Evolutionary conservation across 2,888 invertebrate genomes (phyloP), one percentile per base, ranked within the genome.

Genomic region (Polydrusus cervinus): DNA sequence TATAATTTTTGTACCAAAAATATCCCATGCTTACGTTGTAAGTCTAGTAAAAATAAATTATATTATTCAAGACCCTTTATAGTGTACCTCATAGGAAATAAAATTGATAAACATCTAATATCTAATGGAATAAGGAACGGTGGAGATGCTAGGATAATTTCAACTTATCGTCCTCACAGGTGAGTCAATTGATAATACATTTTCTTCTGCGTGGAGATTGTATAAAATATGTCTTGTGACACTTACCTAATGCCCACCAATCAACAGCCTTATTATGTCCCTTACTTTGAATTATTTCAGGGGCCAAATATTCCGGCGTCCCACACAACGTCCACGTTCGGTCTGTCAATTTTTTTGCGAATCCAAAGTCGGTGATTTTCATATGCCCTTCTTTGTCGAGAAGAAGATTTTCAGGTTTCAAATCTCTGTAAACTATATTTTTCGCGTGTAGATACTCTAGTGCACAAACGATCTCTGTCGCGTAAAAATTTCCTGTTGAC

Each of bases 211-310:
- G n/a, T n/a, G n/a, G n/a, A n/a, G n/a, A n/a, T n/a, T 1, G 25
- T 25, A 34, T 34, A 34, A n/a, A 34, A 34, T 43, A n/a, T 13
- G 3, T 43, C 1, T 51, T 16, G 16, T 7, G 25, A 34, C 69
- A 82, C 89, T 87, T 87, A 95, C 95, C 98, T 84, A 99, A 89
- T 18, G 98, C 98, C 98, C 98, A 99, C 97, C 98, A 99, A 86
- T 99, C 99, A 0, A 99, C 98, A 8, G 97, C 97, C 86, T 96
- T 97, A 86, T 98, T 98, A 88, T 99, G 98, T 45, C 99, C 99
- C 89, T 97, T 97, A 82, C 97, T 97, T 87, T 97, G 97, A 81
- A 98, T 98, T 79, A 98, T 97, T 89, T 98, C 98, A 13, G 97
- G 97, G 57, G 99, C 98, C 78, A 99, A 89, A 87, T 99, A 99